Conservation (phyloP, 2,113 vertebrate species). For the Gymnogyps californianus region DNA sequence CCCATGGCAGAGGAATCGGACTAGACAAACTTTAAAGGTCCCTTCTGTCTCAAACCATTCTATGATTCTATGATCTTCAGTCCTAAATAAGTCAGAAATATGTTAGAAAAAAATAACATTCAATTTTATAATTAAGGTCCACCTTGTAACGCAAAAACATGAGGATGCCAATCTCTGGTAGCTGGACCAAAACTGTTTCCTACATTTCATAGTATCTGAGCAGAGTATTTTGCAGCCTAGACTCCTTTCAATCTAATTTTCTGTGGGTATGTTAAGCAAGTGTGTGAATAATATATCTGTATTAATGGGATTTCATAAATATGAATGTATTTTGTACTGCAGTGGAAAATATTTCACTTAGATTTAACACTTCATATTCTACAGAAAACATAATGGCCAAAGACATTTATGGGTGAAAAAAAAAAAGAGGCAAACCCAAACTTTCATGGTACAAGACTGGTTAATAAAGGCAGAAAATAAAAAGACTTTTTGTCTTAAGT, state of each 20-base stretch:
- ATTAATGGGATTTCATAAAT: not conserved
- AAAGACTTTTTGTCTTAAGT: fast-evolving
- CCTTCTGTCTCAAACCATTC: not conserved
- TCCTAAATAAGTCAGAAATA: not conserved
- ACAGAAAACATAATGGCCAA: not conserved
- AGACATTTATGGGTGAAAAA: not conserved
- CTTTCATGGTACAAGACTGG: not conserved
- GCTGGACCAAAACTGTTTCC: not conserved
- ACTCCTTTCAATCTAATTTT: not conserved
- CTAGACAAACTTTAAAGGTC: not conserved
- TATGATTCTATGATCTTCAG: not conserved
- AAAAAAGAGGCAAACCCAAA: too few relatives aligned
- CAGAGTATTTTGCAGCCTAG: not conserved
- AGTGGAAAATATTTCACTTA: not conserved
- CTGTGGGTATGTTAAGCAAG: not conserved
- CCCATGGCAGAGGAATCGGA: not conserved
- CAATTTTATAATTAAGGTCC: not conserved
- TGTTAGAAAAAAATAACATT: fast-evolving
- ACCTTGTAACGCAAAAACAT: not conserved
- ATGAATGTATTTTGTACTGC: not conserved
- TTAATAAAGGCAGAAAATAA: not conserved
- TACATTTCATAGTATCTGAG: not conserved
- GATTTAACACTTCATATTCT: not conserved
- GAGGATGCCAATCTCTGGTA: not conserved
- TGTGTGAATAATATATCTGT: not conserved